phyloP scores from a whole-genome alignment of 2,113 vertebrate genomes.

The Xiphorhynchus elegans region DNA sequence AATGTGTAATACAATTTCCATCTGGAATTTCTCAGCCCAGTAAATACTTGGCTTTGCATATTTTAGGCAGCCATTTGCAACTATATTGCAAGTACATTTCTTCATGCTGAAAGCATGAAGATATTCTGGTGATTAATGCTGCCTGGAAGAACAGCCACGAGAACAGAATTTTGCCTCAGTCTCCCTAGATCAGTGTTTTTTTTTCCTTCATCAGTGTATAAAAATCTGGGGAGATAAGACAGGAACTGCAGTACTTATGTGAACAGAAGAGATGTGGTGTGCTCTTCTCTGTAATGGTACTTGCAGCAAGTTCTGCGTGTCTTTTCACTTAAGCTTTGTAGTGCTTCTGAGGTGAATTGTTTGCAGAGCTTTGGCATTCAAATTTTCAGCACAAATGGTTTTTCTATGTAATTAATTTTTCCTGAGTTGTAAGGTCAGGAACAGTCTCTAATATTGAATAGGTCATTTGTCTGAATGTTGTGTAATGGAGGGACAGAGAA shows the following conservation, averaged over 20 bases:
- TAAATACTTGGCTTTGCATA: neutral
- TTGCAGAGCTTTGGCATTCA: neutral
- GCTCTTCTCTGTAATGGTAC: neutral
- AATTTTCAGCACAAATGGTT: neutral
- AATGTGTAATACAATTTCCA: neutral
- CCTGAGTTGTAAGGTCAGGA: neutral
- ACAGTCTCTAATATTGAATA: neutral
- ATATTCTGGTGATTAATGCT: neutral
- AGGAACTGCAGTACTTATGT: neutral
- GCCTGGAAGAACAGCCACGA: neutral
- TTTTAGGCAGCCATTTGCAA: neutral
- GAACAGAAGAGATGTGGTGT: neutral
- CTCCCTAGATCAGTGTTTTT: neutral
- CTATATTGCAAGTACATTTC: neutral
- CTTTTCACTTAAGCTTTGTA: neutral
- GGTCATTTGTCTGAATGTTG: neutral
- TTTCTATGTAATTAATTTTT: neutral
- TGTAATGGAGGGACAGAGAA: neutral
- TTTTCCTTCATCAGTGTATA: neutral
- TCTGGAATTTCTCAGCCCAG: neutral
- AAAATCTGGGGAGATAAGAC: neutral
- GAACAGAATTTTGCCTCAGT: neutral
- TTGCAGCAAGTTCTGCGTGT: neutral
- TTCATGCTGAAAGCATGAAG: neutral
- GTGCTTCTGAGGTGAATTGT: neutral